Evolutionary conservation across 2,113 vertebrate species (phyloP), one percentile per base, ranked within the genome.

Genomic region (Hydropotes inermis): DNA sequence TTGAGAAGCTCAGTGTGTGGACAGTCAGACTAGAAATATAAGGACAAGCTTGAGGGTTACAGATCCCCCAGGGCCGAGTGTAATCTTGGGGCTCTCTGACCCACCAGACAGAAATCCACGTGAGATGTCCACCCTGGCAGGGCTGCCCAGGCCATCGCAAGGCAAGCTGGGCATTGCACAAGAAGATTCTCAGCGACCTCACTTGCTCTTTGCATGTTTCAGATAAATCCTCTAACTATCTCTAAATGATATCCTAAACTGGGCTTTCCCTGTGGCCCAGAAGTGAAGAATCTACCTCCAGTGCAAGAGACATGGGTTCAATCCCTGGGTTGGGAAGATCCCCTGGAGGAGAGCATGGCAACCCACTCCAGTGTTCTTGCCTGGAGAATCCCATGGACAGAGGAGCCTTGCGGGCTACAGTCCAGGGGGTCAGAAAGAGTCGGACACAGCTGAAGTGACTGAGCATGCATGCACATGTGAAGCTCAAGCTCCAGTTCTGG

Each of bases 111-210:
- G 30, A n/a, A 78, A 28, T 25, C 47, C 15, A 6, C 0, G 12
- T 50, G 89, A 28, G 15, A 11, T 1, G 1, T 4, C 50, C 21
- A 1, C 30, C 70, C 9, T 11, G 43, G 7, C 33, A 45, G 9
- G 12, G 19, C 25, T 23, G 7, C 58, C 39, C 78, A 27, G 54
- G 4, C 60, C 60, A 1, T 28, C 1, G 0, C 13, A 25, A 33
- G 30, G 7, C 43, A 33, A 33, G 30, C 55, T 54, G 13, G 36
- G 15, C 11, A 4, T 13, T 0, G 1, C 2, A 2, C 17, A 27
- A 21, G 36, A n/a, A 8, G 3, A 36, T 1, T 7, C 3, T 16
- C 5, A 1, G 11, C 0, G 6, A 39, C 47, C 50, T 45, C 3
- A 0, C 45, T 36, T 2, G 4, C 43, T 45, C 70, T 50, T 47